Evolutionary conservation across 2,113 vertebrate species (phyloP), one percentile per base, ranked within the genome.

Genomic region (Trogon surrucura): DNA sequence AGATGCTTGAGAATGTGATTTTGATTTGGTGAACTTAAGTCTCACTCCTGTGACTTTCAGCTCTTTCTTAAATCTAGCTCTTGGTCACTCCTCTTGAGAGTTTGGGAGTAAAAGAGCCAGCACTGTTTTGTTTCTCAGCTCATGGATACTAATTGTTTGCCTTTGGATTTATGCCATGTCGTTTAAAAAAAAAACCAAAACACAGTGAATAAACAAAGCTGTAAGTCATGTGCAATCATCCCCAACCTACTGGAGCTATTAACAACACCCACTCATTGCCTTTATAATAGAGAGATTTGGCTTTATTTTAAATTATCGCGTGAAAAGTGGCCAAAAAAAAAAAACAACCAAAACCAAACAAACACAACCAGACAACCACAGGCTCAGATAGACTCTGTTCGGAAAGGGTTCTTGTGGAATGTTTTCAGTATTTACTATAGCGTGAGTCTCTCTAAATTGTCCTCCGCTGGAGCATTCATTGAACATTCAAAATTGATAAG

Each of bases 191-290:
- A 82, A 27, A n/a, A 11, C 8, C 41, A 32, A 70, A 14, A 56
- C 8, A 21, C 80, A 88, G 85, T 53, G 75, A 94, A 88, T 80
- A 96, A 95, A 95, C 82, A 91, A 93, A 80, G 61, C 73, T 70
- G 13, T 48, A 95, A 93, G 69, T 97, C 93, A 80, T 71, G 72
- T 90, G 83, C 60, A 75, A 41, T 84, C 93, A 88, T 71, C 18
- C 41, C 41, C 83, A 89, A 5, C 80, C 69, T 57, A 86, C 80
- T 71, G 57, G 61, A 84, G 69, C 93, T 78, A 62, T 47, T 80
- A 90, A 88, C 88, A 85, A 77, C 65, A 92, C 60, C 82, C 64
- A 71, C 85, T 57, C 61, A 30, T 18, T 72, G 67, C 60, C 48
- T 88, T 88, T 48, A 16, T 30, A 74, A 81, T 16, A 54, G 66